phyloP scores from a whole-genome alignment of 2,888 invertebrate genomes.

The Diogma glabrata region DNA sequence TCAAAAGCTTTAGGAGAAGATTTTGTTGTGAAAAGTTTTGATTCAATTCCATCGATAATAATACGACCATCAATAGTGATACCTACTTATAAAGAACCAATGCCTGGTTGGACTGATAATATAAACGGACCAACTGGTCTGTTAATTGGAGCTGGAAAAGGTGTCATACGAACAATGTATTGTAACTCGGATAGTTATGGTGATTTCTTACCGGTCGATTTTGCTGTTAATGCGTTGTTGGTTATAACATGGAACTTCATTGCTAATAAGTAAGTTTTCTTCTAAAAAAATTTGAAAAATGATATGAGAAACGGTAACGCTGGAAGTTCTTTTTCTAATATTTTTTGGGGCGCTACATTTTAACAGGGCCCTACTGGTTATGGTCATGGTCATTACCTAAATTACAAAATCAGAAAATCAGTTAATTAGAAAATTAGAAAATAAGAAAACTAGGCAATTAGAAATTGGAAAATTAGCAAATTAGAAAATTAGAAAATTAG shows the following conservation, averaged over 20 bases:
- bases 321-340: too few species aligned
- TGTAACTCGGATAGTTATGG: constrained; percentile 67
- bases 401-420: too few species aligned
- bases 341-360: too few species aligned
- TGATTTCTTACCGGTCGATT: constrained; percentile 69
- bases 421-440: too few species aligned
- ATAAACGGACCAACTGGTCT: constrained; percentile 86
- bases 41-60: constrained; percentile 64
- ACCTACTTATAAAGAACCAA: constrained; percentile 72
- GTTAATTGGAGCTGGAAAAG: constrained; percentile 71
- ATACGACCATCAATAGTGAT: constrained; percentile 83
- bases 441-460: too few species aligned
- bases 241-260: constrained; percentile 54
- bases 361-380: too few species aligned
- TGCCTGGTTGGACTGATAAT: constrained; percentile 88
- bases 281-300: constrained; percentile 30
- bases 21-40: constrained; percentile 65
- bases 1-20: constrained; percentile 87
- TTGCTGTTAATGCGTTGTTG: constrained; percentile 67
- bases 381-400: too few species aligned
- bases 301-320: too few species aligned
- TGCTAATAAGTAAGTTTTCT: constrained; percentile 38
- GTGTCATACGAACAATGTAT: constrained; percentile 80
- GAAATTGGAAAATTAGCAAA: too few species aligned
- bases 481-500: too few species aligned